Evolutionary conservation across 2,113 vertebrate genomes (phyloP), one percentile per base, ranked within the genome.

Genomic region (Egretta garzetta): DNA sequence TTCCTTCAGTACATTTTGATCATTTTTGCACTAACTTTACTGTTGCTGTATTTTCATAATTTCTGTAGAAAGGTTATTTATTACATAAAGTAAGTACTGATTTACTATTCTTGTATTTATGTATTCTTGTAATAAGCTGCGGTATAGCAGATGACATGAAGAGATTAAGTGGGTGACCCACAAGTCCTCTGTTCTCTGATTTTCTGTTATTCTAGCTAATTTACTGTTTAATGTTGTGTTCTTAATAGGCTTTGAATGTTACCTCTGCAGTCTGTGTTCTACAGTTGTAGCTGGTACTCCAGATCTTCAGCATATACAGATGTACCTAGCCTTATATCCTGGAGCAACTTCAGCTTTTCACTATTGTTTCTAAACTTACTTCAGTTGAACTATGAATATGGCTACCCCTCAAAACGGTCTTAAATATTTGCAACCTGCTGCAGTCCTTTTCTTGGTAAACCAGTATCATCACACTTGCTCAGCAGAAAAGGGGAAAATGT

Each of bases 21-120:
- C 5, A 72, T 67, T 91, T 96, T 93, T 91, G 58, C 91, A 95
- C 91, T 72, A 83, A 75, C 82, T 72, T 93, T 92, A 50, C 37
- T 22, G 7, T 83, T 49, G 37, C 32, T 88, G 6, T 88, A 59
- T 76, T 92, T 90, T 91, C 12, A 39, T 93, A 58, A 84, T 55
- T 89, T 91, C 60, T 76, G 30, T 49, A 64, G 66, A 43, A 67
- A 74, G 3, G 5, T 19, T 95, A 91, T 94, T 97, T 96, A 94
- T 96, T 86, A 6, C 14, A 37, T 68, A 23, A 86, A 52, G 28
- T 27, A 80, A 47, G 47, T 80, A 64, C 68, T 91, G 47, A 72
- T 82, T 74, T 63, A 64, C 33, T 86, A 2, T 81, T 81, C 30
- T 56, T 81, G 39, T 84, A 53, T 92, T 73, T 91, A 45, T 91